Evolutionary conservation across 2,113 vertebrate genomes (phyloP), one percentile per base, ranked within the genome.

Genomic region (Datnioides undecimradiatus): DNA sequence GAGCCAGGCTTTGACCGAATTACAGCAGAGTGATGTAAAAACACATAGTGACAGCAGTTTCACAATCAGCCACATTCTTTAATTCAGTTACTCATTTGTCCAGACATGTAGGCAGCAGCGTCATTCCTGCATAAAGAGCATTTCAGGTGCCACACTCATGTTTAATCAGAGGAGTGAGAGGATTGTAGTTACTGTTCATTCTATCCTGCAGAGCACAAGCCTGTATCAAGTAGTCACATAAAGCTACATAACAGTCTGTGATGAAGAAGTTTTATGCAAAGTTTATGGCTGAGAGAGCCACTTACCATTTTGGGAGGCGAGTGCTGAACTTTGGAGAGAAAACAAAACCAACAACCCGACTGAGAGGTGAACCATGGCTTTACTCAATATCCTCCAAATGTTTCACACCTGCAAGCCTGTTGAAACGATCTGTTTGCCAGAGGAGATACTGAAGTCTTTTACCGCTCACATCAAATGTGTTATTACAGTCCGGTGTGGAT

Each of bases 221-320:
- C 40, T 45, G n/a, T 27, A 40, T 21, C 48, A 62, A 34, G 21
- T 71, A 19, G n/a, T 17, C 5, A 23, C 16, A 41, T 41, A 23
- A 12, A 45, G 33, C 21, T 0, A 29, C 7, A 46, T 5, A 34
- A 48, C 40, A 52, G n/a, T 62, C 19, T 21, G 3, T 27, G 11
- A 33, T 34, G 0, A 45, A 55, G 23, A 33, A 19, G 9, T 52
- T 38, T 5, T 23, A 16, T 6, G 51, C 3, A 40, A 51, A 36
- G 34, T 31, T 55, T 8, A 11, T 8, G 2, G 8, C 55, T 41
- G 19, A 48, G 2, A 51, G 40, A 38, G 9, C 4, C 2, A 68
- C 83, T 91, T 87, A 94, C 92, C 91, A 83, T 92, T 94, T 27
- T 62, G 17, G 6, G 48, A 43, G 27, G 23, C 0, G 13, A 84